phyloP scores from a whole-genome alignment of 2,797 vertebrate genomes.

The Premnoplex brunnescens region DNA sequence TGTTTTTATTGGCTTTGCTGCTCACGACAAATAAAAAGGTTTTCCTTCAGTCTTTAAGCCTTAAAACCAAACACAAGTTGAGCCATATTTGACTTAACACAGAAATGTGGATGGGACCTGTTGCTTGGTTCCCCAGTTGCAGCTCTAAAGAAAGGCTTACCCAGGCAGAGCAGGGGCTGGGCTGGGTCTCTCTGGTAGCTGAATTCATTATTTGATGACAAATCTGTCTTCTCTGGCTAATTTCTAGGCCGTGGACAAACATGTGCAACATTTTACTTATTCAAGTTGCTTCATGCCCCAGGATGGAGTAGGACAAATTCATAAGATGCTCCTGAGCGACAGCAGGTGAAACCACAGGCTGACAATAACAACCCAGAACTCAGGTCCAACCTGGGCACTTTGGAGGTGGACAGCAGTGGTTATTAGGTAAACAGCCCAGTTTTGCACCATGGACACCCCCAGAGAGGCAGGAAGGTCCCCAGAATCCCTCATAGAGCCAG shows the following conservation, averaged over 20 bases:
- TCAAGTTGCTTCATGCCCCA: neutral
- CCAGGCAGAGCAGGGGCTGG: neutral
- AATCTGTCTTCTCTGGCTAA: neutral
- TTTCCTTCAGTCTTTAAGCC: neutral
- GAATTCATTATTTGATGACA: neutral
- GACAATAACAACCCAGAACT: neutral
- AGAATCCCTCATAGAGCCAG: neutral
- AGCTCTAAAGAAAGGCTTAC: neutral
- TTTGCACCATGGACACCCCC: neutral
- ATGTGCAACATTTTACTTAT: neutral
- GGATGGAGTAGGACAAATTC: neutral
- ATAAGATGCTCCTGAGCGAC: neutral
- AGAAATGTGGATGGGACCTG: neutral
- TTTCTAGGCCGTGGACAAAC: neutral
- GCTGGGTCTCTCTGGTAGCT: neutral
- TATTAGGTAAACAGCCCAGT: neutral
- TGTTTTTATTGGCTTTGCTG: neutral
- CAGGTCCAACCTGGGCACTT: neutral
- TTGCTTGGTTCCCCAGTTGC: accelerated
- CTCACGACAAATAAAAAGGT: neutral
- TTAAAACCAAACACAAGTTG: neutral
- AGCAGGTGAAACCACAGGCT: neutral
- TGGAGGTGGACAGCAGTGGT: accelerated
- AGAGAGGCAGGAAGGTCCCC: neutral
- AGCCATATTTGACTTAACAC: neutral